Conservation (phyloP, 2,113 vertebrate genomes). For the Reinhardtius hippoglossoides region DNA sequence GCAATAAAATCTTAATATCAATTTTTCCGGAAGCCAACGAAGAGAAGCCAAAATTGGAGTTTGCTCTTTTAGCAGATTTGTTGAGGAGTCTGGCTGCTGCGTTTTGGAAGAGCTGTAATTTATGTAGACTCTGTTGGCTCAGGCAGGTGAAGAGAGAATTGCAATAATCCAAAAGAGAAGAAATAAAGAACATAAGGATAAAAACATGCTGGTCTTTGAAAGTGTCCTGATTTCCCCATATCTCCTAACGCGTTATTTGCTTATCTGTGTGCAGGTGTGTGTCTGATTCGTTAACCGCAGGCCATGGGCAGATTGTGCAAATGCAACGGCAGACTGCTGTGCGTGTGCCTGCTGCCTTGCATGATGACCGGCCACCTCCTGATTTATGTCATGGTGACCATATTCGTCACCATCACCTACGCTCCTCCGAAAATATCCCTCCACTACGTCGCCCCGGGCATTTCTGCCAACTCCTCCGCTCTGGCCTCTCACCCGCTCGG, state of each 20-base stretch:
- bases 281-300: slow-evolving; percentile 14
- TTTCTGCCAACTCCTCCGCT: slow-evolving; percentile 63
- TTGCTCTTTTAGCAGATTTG: too few relatives aligned
- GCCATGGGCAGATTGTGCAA: slow-evolving; percentile 81
- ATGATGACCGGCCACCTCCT: slow-evolving; percentile 84
- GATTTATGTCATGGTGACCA: slow-evolving; percentile 80
- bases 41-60: too few relatives aligned
- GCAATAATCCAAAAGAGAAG: neutral
- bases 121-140: neutral
- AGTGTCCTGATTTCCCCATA: too few relatives aligned
- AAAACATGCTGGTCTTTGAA: too few relatives aligned
- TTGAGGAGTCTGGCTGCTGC: neutral
- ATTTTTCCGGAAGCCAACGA: too few relatives aligned
- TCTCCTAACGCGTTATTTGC: neutral
- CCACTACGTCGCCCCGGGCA: slow-evolving; percentile 80
- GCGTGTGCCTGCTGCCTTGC: slow-evolving; percentile 83
- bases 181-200: neutral
- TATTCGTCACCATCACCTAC: slow-evolving; percentile 83
- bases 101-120: neutral
- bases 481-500: slow-evolving; percentile 72
- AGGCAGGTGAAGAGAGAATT: neutral
- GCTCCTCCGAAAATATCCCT: slow-evolving; percentile 71
- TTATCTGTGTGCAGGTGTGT: slow-evolving; percentile 41
- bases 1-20: too few relatives aligned
- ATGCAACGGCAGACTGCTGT: slow-evolving; percentile 79